Evolutionary conservation across 2,888 invertebrate species (phyloP).

Genomic region (Cryptocephalus moraei): DNA sequence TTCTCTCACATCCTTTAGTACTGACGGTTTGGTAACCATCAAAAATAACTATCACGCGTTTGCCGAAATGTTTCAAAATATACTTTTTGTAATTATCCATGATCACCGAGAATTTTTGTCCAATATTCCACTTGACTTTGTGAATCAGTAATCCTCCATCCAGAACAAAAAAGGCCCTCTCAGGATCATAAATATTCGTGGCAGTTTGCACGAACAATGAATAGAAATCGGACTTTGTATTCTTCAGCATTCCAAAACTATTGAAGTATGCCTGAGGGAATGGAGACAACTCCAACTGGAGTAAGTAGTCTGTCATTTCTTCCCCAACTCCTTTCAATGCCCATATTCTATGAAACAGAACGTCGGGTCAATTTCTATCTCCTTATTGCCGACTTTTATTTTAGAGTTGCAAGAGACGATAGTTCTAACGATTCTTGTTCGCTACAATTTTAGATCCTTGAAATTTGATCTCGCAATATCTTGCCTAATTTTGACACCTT

Average conservation of each 20-base stretch:
- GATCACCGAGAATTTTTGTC: conserved; percentile 1
- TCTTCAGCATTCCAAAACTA: conserved; percentile 4
- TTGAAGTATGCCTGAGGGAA: conserved; percentile 5
- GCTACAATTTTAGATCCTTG: conserved; percentile 3
- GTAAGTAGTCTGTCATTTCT: conserved; percentile 4
- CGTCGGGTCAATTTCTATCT: conserved; percentile 5
- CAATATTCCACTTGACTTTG: not conserved
- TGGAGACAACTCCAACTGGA: conserved; percentile 5
- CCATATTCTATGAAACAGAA: conserved; percentile 5
- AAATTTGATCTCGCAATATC: conserved; percentile 2
- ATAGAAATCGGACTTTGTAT: conserved; percentile 6
- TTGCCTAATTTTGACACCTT: conserved; percentile 3
- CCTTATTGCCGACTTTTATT: conserved; percentile 1
- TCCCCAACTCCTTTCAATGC: conserved; percentile 3
- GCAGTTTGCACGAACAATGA: conserved; percentile 1
- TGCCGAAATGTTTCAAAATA: conserved; percentile 1
- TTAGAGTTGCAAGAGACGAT: conserved; percentile 1
- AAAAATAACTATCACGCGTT: conserved; percentile 1
- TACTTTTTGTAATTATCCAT: conserved; percentile 2
- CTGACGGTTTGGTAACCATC: conserved; percentile 2
- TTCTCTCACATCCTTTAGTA: conserved; percentile 2
- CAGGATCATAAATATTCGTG: conserved; percentile 3
- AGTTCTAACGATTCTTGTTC: conserved; percentile 1
- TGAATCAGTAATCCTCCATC: conserved; percentile 3
- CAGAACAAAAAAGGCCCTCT: conserved; percentile 1